Percentiles rank a stretch among this genome's conserved stretches.
Evolutionary conservation across 2,113 vertebrate species (phyloP).

Genomic region (Ciconia stormi): DNA sequence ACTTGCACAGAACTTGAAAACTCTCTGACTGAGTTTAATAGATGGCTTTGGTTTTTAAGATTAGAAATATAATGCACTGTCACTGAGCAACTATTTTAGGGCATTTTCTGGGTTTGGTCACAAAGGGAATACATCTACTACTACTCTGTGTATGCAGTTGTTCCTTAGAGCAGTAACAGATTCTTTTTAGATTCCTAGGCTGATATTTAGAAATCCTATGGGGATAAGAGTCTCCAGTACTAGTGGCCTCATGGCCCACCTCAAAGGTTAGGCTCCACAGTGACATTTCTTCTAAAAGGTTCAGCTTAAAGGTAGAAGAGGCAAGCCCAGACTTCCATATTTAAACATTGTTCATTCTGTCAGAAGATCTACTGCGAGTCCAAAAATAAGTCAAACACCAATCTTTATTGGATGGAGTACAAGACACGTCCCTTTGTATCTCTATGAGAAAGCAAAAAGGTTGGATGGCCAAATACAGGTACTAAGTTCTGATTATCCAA

Average conservation of each 20-base stretch:
- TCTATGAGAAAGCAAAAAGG: background rate
- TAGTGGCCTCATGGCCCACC: background rate
- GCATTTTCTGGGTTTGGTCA: background rate
- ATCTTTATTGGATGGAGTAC: background rate
- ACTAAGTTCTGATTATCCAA: background rate
- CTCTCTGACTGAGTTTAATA: background rate
- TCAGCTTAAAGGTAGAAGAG: background rate
- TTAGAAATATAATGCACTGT: background rate
- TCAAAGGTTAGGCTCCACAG: background rate
- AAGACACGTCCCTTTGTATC: background rate
- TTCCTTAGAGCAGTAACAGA: background rate
- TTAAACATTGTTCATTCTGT: background rate
- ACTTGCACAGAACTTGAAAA: background rate
- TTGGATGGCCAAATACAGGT: background rate
- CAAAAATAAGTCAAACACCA: background rate
- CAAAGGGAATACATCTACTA: background rate
- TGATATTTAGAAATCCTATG: background rate
- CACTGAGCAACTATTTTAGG: background rate
- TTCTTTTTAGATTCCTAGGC: background rate
- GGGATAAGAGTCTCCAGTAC: background rate
- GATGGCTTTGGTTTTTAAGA: background rate
- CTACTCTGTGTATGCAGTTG: background rate
- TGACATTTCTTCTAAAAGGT: background rate
- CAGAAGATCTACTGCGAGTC: background rate
- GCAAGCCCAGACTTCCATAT: background rate